A percentile compares a stretch with the other conserved stretches of the same genome.
Conservation (phyloP, 2,888 invertebrate species). For the Trachelus iudaicus region DNA sequence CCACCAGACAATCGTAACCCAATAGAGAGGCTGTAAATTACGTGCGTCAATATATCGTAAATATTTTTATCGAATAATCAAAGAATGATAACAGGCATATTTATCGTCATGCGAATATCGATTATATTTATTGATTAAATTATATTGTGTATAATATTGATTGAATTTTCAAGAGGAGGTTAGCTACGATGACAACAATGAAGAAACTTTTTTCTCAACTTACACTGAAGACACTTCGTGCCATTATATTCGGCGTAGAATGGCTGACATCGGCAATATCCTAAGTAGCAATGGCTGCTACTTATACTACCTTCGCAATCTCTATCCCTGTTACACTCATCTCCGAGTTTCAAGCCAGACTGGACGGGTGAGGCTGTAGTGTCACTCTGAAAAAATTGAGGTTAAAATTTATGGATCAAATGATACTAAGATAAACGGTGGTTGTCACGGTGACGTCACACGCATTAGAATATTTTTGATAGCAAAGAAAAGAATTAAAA, state of each 20-base stretch:
- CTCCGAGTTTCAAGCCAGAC: slow-evolving; percentile 68
- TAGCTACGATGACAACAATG: not conserved
- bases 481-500: not conserved
- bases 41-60: slow-evolving; percentile 6
- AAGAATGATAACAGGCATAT: not conserved
- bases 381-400: slow-evolving; percentile 29
- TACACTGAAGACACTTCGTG: slow-evolving; percentile 86
- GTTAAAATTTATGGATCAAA: not conserved
- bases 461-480: not conserved
- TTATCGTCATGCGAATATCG: not conserved
- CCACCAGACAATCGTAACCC: slow-evolving; percentile 84
- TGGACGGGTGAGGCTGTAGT: slow-evolving; percentile 32
- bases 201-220: slow-evolving; percentile 47
- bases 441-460: not conserved
- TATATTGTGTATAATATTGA: not conserved
- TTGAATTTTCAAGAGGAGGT: not conserved
- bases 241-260: slow-evolving; percentile 84
- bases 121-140: slow-evolving; percentile 3
- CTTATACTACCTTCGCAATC: slow-evolving; percentile 74
- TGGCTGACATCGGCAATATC: slow-evolving; percentile 84
- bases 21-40: slow-evolving; percentile 79
- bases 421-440: not conserved
- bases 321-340: slow-evolving; percentile 72
- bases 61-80: not conserved
- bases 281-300: slow-evolving; percentile 75